Evolutionary conservation across 2,888 invertebrate genomes (phyloP), one percentile per base, ranked within the genome.

Genomic region (Pheosia gnoma): DNA sequence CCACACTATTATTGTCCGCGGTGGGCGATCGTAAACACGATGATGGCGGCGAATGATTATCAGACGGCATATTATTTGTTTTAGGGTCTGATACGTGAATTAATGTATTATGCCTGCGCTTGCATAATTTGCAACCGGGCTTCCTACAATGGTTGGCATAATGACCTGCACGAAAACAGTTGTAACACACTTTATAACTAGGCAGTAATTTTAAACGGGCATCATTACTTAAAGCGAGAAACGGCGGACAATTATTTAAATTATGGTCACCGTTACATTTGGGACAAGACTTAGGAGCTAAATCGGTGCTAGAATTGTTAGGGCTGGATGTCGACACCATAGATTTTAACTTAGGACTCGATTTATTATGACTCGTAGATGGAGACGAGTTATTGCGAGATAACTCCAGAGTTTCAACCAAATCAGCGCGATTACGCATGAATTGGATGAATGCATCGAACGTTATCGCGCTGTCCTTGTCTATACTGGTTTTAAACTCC

Each of bases 181-280:
- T 76, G 62, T 61, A 71, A 57, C 74, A 76, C 0, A 74, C 58
- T 38, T 68, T 73, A 58, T 55, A 68, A 52, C 36, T 62, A 9
- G 67, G 68, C 57, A 69, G 59, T 53, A 67, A 55, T 55, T 70
- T 54, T 5, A 68, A 57, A 7, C 74, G 67, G 25, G 61, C 66
- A 36, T 69, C 63, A 58, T 53, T 67, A 37, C 61, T 63, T 37
- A 72, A 57, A 41, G 64, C 47, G 9, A 67, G 56, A 68, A 73
- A 72, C 36, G 67, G 58, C 39, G 72, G 56, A 67, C 71, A 75
- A 58, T 37, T 61, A 60, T 47, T 62, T 45, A 74, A 61, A 38
- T 38, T 58, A 67, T 73, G 73, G 41, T 68, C 62, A 52, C 60
- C 61, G 1, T 66, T 65, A 60, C 70, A 70, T 11, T 56, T 55